Conservation (phyloP, 2,113 vertebrate species). For the Phrynosoma platyrhinos region DNA sequence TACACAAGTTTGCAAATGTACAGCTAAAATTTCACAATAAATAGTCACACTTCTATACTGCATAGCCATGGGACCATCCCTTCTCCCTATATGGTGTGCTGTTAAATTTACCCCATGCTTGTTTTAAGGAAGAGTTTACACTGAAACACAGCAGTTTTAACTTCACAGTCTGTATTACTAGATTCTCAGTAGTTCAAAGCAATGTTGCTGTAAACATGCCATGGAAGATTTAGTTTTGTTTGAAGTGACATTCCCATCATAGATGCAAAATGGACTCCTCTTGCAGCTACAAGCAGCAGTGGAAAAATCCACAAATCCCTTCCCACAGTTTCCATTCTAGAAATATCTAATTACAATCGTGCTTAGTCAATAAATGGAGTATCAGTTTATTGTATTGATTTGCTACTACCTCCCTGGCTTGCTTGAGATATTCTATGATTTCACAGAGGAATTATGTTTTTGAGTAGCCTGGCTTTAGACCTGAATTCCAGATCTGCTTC, state of each 20-base stretch:
- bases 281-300: background rate
- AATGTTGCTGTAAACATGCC: slow-evolving; percentile 18
- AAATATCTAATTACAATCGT: background rate
- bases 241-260: slow-evolving; percentile 10
- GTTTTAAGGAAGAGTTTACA: slow-evolving; percentile 7
- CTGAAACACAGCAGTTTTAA: slow-evolving; percentile 10
- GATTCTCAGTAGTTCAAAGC: slow-evolving; percentile 24
- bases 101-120: background rate
- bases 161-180: background rate
- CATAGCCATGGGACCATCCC: background rate
- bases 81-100: slow-evolving; percentile 21
- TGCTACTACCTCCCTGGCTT: background rate
- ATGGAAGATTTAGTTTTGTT: slow-evolving; percentile 29
- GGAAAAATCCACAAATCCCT: background rate
- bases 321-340: background rate
- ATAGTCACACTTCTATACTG: background rate
- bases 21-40: background rate
- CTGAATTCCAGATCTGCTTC: background rate
- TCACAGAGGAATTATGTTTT: background rate
- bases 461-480: background rate
- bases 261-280: background rate
- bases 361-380: background rate
- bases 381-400: background rate
- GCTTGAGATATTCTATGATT: background rate
- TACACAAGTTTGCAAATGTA: slow-evolving; percentile 35